phyloP scores from a whole-genome alignment of 2,888 invertebrate genomes.

The Leptopilina drosophilae region DNA sequence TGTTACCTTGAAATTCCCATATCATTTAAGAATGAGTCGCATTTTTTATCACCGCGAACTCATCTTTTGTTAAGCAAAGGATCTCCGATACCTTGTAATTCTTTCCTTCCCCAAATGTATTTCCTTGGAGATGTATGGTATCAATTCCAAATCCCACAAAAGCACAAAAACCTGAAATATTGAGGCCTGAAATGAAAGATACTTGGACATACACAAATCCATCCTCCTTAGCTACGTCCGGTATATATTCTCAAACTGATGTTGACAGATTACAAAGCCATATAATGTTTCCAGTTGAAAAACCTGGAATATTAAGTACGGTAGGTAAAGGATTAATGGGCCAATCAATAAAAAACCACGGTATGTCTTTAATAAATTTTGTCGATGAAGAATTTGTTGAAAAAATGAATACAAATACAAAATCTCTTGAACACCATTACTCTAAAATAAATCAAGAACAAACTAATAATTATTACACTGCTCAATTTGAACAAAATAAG shows the following conservation, averaged over 20 bases:
- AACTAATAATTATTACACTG: too few species aligned
- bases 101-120: conserved; percentile 52
- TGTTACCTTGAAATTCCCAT: conserved; percentile 62
- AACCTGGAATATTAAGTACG: background rate
- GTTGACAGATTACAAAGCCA: background rate
- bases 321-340: background rate
- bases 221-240: conserved; percentile 31
- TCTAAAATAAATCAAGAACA: too few species aligned
- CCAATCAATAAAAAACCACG: background rate
- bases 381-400: background rate
- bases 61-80: conserved; percentile 52
- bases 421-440: too few species aligned
- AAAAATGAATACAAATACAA: background rate
- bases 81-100: conserved; percentile 52
- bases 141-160: background rate
- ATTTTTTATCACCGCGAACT: conserved; percentile 56
- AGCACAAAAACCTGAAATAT: background rate
- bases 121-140: conserved; percentile 52
- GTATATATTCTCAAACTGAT: conserved; percentile 42
- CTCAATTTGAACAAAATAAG: too few species aligned
- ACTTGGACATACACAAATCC: conserved; percentile 43
- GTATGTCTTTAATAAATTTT: background rate
- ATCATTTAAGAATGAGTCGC: background rate
- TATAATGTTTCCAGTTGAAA: background rate
- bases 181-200: background rate